A percentile compares a stretch with the other conserved stretches of the same genome.
Conservation (phyloP, 2,113 vertebrate genomes). For the Tylochromis polylepis region DNA sequence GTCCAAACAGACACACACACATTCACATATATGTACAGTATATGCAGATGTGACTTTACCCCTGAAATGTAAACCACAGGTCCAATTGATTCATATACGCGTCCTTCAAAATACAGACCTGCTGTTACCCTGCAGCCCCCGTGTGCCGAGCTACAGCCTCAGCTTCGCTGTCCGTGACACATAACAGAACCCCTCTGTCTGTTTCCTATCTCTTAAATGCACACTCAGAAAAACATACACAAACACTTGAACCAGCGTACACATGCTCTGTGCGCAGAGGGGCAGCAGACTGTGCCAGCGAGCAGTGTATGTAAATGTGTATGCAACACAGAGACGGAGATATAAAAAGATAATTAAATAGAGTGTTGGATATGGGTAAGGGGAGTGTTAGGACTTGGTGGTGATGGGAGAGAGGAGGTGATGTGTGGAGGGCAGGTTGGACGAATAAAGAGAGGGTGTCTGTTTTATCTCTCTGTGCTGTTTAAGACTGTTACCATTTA, state of each 20-base stretch:
- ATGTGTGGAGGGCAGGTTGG: conserved; percentile 7
- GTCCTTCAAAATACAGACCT: not conserved
- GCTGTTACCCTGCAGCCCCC: not conserved
- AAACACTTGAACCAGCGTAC: not conserved
- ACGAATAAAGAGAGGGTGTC: conserved; percentile 13
- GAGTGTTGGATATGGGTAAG: conserved; percentile 16
- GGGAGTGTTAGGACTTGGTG: conserved; percentile 2
- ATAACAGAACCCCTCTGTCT: conserved; percentile 2
- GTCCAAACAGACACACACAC: not conserved
- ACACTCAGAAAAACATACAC: not conserved
- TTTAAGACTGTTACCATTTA: conserved; percentile 70
- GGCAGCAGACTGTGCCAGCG: not conserved
- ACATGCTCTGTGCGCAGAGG: not conserved
- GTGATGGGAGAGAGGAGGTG: not conserved
- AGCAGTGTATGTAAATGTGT: not conserved
- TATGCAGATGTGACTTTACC: not conserved
- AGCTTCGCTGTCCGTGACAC: conserved; percentile 1
- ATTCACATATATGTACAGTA: not conserved
- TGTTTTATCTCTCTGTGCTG: conserved; percentile 50
- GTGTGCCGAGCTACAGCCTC: not conserved
- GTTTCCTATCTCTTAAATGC: conserved; percentile 4
- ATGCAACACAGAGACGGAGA: not conserved
- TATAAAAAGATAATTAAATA: conserved; percentile 37
- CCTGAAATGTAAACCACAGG: not conserved
- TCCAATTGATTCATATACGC: not conserved